These are phyloP conservation scores for Pelodiscus sinensis DNA, from an alignment of 2,113 vertebrate species.

Conservation along the genomic window DNA sequence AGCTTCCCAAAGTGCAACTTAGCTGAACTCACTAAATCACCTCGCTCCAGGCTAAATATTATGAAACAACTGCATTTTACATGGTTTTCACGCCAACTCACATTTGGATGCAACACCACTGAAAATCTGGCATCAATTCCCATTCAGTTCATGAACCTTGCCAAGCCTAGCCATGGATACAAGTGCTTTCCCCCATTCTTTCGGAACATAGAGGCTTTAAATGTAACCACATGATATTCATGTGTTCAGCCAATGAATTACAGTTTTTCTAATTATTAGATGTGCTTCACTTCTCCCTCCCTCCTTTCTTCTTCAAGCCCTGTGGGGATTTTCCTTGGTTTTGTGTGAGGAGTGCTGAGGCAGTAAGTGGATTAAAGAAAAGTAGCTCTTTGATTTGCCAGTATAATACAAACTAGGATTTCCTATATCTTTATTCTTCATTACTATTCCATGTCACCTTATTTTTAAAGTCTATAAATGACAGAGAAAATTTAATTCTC, in stretches of 20 bases:
- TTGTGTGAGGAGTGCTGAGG: slow-evolving; percentile 52
- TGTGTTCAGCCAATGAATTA: not conserved
- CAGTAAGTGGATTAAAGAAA: slow-evolving; percentile 52
- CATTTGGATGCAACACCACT: not conserved
- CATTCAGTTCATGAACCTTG: not conserved
- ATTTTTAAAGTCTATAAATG: slow-evolving; percentile 29
- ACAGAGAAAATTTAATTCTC: slow-evolving; percentile 11
- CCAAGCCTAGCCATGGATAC: too few species aligned
- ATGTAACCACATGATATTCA: accelerated
- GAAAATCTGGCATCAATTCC: not conserved
- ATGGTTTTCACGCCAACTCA: not conserved
- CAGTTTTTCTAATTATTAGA: slow-evolving; percentile 49
- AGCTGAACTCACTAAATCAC: not conserved
- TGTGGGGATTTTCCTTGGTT: slow-evolving; percentile 45
- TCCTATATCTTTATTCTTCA: slow-evolving; percentile 12
- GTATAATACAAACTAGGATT: slow-evolving; percentile 52
- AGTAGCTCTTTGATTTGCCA: slow-evolving; percentile 50
- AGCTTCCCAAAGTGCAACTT: not conserved
- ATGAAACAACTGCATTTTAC: not conserved
- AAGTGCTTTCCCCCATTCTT: not conserved
- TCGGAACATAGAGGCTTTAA: not conserved
- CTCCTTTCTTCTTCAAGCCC: slow-evolving; percentile 10
- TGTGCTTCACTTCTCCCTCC: not conserved
- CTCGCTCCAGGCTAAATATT: not conserved
- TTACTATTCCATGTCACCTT: slow-evolving; percentile 8